A percentile compares a stretch with the other conserved stretches of the same genome.
phyloP scores from a whole-genome alignment of 2,888 invertebrate species.

The Drosophila paucipuncta region DNA sequence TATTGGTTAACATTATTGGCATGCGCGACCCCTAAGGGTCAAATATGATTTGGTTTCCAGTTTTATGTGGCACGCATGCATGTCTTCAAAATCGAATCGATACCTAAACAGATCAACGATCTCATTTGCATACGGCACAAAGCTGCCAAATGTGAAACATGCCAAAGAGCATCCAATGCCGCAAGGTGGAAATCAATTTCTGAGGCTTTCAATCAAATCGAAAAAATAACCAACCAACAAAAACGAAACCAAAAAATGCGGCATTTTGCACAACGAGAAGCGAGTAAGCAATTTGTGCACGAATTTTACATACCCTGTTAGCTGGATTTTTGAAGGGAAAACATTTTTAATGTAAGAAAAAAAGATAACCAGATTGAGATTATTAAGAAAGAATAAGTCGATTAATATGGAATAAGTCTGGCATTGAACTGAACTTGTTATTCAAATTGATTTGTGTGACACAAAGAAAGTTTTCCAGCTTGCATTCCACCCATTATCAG shows the following conservation, averaged over 20 bases:
- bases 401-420: background rate
- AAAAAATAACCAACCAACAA: conserved; percentile 27
- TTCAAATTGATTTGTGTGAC: background rate
- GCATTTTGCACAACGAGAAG: conserved; percentile 54
- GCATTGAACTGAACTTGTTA: no score
- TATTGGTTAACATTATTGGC: conserved; percentile 57
- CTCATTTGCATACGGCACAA: conserved; percentile 77
- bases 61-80: conserved; percentile 58
- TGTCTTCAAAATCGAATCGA: conserved; percentile 75
- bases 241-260: conserved; percentile 21
- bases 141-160: conserved; percentile 78
- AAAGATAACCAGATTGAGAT: no score
- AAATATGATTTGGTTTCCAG: conserved; percentile 76
- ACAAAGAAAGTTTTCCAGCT: background rate
- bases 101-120: conserved; percentile 82
- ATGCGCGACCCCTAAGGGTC: conserved; percentile 78
- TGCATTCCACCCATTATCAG: background rate
- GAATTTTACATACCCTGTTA: conserved; percentile 40
- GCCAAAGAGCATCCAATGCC: conserved; percentile 71
- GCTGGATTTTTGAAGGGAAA: background rate
- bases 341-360: background rate
- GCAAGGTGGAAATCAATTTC: conserved; percentile 81
- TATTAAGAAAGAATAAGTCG: background rate
- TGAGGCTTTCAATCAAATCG: conserved; percentile 73
- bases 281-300: background rate